A percentile compares a stretch with the other conserved stretches of the same genome.
phyloP scores from a whole-genome alignment of 2,888 invertebrate genomes.

The Dolichopus griseipennis region DNA sequence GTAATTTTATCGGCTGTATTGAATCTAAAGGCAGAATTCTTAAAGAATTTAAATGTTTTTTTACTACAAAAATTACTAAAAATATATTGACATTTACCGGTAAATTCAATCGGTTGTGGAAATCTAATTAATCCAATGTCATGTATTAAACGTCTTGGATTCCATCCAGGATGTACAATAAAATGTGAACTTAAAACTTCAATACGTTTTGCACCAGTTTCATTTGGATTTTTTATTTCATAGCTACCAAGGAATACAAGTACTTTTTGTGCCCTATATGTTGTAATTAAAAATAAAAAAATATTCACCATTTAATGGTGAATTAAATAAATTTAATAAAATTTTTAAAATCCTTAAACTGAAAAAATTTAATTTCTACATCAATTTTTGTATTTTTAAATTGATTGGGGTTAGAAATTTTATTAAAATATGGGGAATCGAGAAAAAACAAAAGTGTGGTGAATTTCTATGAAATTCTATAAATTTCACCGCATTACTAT shows the following conservation, averaged over 20 bases:
- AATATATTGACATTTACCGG: conserved; percentile 28
- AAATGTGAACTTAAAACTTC: conserved; percentile 35
- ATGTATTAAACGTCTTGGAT: conserved; percentile 36
- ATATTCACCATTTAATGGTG: background rate
- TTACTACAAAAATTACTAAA: conserved; percentile 8
- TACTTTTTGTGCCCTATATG: conserved; percentile 33
- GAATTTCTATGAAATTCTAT: no score
- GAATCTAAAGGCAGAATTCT: conserved; percentile 31
- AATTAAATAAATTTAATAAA: no score
- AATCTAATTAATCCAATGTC: conserved; percentile 38
- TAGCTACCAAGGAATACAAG: conserved; percentile 40
- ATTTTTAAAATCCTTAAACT: no score
- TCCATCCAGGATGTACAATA: conserved; percentile 38
- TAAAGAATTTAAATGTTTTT: conserved; percentile 16
- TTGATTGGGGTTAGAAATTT: no score
- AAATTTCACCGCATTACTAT: no score
- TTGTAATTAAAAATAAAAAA: background rate
- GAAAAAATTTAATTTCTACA: no score
- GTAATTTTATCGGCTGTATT: conserved; percentile 41
- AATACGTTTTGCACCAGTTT: conserved; percentile 40
- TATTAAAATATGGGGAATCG: no score
- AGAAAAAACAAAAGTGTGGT: no score
- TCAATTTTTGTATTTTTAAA: no score
- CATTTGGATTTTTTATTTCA: conserved; percentile 38
- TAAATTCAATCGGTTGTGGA: conserved; percentile 34